Conservation (phyloP, 2,888 invertebrate genomes). For the Ennomos fuscantarius region DNA sequence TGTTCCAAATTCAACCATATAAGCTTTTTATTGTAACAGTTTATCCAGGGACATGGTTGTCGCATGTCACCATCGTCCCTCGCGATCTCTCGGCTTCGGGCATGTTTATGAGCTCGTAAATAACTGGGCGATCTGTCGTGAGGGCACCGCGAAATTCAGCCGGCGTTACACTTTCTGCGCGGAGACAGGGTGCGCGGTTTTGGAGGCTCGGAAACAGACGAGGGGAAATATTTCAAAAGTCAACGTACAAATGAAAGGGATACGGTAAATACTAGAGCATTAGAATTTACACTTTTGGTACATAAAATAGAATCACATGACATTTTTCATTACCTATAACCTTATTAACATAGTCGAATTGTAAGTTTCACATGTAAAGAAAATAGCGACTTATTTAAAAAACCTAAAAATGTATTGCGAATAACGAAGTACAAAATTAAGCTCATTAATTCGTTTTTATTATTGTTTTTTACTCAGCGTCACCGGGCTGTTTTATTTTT, state of each 20-base stretch:
- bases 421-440: too few relatives aligned
- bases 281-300: too few relatives aligned
- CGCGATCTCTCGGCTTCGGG: conserved; percentile 60
- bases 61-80: conserved; percentile 53
- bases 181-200: conserved; percentile 37
- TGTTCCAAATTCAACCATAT: conserved; percentile 14
- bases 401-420: too few relatives aligned
- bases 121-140: conserved; percentile 69
- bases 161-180: conserved; percentile 45
- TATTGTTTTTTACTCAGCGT: too few relatives aligned
- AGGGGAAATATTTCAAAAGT: not conserved
- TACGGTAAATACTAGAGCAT: too few relatives aligned
- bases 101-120: conserved; percentile 75
- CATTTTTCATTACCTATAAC: too few relatives aligned
- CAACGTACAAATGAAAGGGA: too few relatives aligned
- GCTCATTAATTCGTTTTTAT: too few relatives aligned
- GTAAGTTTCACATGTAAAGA: too few relatives aligned
- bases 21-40: conserved; percentile 29
- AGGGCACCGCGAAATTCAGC: conserved; percentile 56
- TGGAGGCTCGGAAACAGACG: not conserved
- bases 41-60: conserved; percentile 32
- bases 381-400: too few relatives aligned
- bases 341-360: too few relatives aligned
- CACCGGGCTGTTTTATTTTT: too few relatives aligned
- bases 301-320: not conserved